Evolutionary conservation across 2,113 vertebrate species (phyloP).

Genomic region (Sander vitreus): DNA sequence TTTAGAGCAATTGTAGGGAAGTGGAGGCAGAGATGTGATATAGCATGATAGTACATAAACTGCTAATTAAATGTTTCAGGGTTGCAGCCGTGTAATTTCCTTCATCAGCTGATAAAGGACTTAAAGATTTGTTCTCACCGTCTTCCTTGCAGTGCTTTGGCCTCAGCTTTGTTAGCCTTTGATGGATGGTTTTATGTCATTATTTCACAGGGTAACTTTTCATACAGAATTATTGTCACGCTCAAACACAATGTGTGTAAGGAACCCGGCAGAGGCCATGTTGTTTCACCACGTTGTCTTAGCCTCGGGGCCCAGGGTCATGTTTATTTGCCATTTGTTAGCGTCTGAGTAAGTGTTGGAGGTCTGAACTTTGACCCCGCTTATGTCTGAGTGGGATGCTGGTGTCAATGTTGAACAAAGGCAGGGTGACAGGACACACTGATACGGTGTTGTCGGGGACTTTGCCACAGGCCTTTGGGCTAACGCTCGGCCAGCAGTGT

Average conservation of each 20-base stretch:
- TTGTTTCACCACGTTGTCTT: slow-evolving; percentile 55
- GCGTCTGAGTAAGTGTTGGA: slow-evolving; percentile 48
- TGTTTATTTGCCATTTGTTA: slow-evolving; percentile 61
- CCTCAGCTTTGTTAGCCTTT: slow-evolving; percentile 69
- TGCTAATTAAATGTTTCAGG: slow-evolving; percentile 79
- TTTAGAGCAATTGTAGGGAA: slow-evolving; percentile 54
- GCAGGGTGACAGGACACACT: slow-evolving; percentile 48
- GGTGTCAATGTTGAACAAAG: slow-evolving; percentile 75
- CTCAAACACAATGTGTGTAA: slow-evolving; percentile 2
- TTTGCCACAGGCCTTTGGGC: slow-evolving; percentile 42
- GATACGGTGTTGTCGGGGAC: slow-evolving; percentile 38
- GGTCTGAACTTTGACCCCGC: slow-evolving; percentile 75
- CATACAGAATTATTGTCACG: slow-evolving; percentile 52
- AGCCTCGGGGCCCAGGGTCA: slow-evolving; percentile 58
- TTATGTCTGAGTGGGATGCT: slow-evolving; percentile 69
- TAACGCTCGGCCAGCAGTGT: slow-evolving; percentile 26
- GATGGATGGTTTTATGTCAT: slow-evolving; percentile 65
- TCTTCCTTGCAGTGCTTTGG: slow-evolving; percentile 58
- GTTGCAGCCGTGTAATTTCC: slow-evolving; percentile 73
- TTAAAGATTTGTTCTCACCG: slow-evolving; percentile 68
- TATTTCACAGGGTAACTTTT: slow-evolving; percentile 65
- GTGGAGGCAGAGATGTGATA: slow-evolving; percentile 65
- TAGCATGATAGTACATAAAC: slow-evolving; percentile 66
- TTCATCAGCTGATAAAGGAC: slow-evolving; percentile 73
- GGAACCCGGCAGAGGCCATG: slow-evolving; percentile 12